Evolutionary conservation across 2,888 invertebrate species (phyloP), one percentile per base, ranked within the genome.

Genomic region (Polyommatus iphigenia): DNA sequence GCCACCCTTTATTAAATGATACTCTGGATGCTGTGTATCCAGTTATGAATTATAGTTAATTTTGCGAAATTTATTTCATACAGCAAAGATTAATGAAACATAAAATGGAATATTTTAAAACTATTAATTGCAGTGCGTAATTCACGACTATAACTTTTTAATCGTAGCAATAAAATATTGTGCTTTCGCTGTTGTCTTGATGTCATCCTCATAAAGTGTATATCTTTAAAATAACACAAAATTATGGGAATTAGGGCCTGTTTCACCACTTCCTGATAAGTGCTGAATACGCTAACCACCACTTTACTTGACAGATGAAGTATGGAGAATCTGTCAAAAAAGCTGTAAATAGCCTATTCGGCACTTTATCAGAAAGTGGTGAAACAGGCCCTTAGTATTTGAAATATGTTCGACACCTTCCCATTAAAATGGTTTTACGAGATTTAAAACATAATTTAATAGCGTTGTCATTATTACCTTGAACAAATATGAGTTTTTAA

Each of bases 401-500:
- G 29, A 29, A 67, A 29, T 67, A 15, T 15, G 29, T 32, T 32
- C 75, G 29, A 75, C 50, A 75, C 75, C 24, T 29, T 50, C 29
- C 15, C 20, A 72, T 41, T 72, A 72, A 72, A 72, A 41, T 72
- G 29, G 67, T 67, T 41, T 72, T 32, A 54, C 54, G 18, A 54
- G 15, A 54, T 24, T 75, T 54, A 75, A 29, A 54, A 24, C 8
- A 46, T 72, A 20, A 41, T 20, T 36, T 20, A 73, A 54, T 29
- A 54, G 24, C 50, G 4, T 75, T 75, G 24, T 75, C 29, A 29
- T 75, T 75, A 54, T 75, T 54, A 18, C 73, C 50, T 75, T 75
- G 54, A 83, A 82, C 81, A 83, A 83, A 83, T 80, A 82, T 67
- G 78, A 81, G 80, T 81, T 81, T 82, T 76, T 72, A 46, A 57